phyloP scores from a whole-genome alignment of 2,797 vertebrate genomes.

The Myiothlypis chrysogaster region DNA sequence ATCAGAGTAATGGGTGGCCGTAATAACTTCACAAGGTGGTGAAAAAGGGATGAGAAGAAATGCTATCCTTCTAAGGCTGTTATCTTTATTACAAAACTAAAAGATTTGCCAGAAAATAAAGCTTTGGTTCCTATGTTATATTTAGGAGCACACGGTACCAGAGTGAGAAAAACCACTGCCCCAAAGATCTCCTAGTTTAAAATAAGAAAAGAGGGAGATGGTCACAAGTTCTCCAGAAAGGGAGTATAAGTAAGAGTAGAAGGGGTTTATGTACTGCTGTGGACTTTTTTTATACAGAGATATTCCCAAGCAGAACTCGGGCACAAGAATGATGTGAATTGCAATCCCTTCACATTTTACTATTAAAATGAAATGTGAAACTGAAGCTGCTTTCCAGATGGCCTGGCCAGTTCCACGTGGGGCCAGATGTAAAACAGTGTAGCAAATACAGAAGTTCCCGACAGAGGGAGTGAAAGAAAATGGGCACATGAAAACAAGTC shows the following conservation, averaged over 20 bases:
- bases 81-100: neutral
- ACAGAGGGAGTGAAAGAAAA: neutral
- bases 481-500: neutral
- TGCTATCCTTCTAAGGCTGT: neutral
- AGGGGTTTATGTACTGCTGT: neutral
- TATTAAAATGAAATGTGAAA: neutral
- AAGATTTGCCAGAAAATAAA: neutral
- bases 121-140: neutral
- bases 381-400: neutral
- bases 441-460: neutral
- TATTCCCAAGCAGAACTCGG: neutral
- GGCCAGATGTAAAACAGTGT: neutral
- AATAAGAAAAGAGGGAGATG: neutral
- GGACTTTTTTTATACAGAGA: neutral
- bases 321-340: neutral
- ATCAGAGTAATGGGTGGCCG: neutral
- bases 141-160: neutral
- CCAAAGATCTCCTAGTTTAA: neutral
- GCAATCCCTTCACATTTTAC: neutral
- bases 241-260: rapidly evolving
- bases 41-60: neutral
- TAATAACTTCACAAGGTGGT: neutral
- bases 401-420: neutral
- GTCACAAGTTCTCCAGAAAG: neutral
- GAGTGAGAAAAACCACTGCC: neutral